Base-by-base conservation (phyloP, 2,888 invertebrate genomes). In the Oxytorus armatus region DNA sequence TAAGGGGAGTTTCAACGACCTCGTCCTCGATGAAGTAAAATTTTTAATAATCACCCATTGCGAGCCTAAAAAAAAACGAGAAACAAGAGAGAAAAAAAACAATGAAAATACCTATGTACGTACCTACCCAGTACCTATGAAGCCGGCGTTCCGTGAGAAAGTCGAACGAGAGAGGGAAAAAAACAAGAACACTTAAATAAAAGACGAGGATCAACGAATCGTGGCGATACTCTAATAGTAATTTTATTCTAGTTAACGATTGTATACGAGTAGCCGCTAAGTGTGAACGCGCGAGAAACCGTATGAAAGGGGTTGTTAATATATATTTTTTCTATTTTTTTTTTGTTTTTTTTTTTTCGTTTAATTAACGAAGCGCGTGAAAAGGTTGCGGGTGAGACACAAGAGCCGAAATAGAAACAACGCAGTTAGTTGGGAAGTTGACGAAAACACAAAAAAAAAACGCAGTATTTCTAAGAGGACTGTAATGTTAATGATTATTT, bases 261-360 rank as follows among this genome's bases (percentile, higher is more conserved):
- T 92, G 92, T 92, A 92, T 92, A 92, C 92, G 92, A 92, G 86
- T 92, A 92, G 89, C 87, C 86, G 88, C 88, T 91, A 90, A 91
- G 90, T 86, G 86, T 85, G 86, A 80, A 49, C 57, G 79, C 70
- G 70, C 68, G 61, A 73, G 63, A 74, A 61, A 65, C 49, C 70
- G 69, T 69, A 51, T 69, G 73, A 75, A 77, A 69, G 77, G 74
- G 39, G 49, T 70, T 70, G 47, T 51, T 59, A 51, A n/a, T n/a
- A n/a, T n/a, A n/a, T n/a, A n/a, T n/a, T n/a, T n/a, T n/a, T n/a
- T n/a, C n/a, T n/a, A n/a, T n/a, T n/a, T n/a, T n/a, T n/a, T n/a
- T n/a, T 61, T 70, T 51, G 14, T n/a, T 57, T 49, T 51, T 63
- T 51, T 59, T 63, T 73, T 73, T 63, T 72, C 2, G 3, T 59